Conservation (phyloP, 2,888 invertebrate species). For the Dryomyza anilis region DNA sequence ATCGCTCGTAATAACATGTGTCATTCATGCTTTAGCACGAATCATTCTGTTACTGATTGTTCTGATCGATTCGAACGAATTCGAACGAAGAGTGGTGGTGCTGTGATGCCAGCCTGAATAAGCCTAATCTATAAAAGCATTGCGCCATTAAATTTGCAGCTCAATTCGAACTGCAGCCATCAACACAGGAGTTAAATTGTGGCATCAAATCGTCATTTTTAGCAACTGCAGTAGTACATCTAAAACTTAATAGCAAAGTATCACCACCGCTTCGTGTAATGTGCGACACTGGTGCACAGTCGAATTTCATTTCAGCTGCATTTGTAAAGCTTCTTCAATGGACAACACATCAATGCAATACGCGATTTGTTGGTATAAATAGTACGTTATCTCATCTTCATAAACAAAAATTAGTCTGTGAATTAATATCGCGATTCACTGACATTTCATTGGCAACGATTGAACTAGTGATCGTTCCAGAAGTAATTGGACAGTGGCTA, state of each 20-base stretch:
- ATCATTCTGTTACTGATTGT: neutral
- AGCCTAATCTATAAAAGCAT: neutral
- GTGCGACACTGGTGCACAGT: neutral
- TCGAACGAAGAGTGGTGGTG: neutral
- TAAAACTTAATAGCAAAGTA: neutral
- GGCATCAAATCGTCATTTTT: neutral
- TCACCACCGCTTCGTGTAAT: neutral
- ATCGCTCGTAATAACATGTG: neutral
- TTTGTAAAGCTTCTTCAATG: neutral
- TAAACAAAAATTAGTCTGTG: neutral
- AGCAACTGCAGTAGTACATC: neutral
- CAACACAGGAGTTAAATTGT: neutral
- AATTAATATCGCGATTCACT: neutral
- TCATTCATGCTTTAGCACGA: neutral
- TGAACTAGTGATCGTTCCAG: no score
- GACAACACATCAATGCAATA: neutral
- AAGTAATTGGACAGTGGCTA: no score
- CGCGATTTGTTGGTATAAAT: neutral
- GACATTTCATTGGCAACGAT: neutral
- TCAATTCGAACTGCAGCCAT: neutral
- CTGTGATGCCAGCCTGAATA: neutral
- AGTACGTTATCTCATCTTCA: neutral
- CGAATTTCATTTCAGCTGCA: neutral
- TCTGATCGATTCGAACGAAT: neutral
- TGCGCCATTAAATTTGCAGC: neutral